phyloP scores from a whole-genome alignment of 2,113 vertebrate species.

The Scomber scombrus region DNA sequence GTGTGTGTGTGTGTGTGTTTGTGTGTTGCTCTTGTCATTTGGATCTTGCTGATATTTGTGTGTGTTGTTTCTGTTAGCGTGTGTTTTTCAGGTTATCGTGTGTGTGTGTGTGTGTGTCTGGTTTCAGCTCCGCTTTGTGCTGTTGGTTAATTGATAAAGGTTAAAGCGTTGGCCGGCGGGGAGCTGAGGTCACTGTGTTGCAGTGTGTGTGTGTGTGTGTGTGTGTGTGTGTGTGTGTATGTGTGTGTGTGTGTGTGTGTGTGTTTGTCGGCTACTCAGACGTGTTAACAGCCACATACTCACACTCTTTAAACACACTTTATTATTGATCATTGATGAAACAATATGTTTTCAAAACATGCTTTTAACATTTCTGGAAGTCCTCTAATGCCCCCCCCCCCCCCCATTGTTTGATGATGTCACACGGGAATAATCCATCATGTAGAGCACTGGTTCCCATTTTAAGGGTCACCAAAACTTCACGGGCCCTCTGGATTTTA shows the following conservation, averaged over 20 bases:
- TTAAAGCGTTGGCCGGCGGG: slow-evolving; percentile 65
- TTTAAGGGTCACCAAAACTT: too few species aligned
- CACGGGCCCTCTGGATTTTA: too few species aligned
- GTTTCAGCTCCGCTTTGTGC: slow-evolving; percentile 76
- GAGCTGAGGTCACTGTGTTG: slow-evolving; percentile 58
- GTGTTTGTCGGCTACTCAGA: background rate
- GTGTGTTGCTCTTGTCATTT: slow-evolving; percentile 7
- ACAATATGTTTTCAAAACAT: too few species aligned
- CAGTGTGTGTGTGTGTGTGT: background rate
- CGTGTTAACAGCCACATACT: background rate
- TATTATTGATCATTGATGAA: background rate
- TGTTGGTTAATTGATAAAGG: slow-evolving; percentile 83
- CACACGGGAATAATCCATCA: too few species aligned
- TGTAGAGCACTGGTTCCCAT: too few species aligned
- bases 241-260: slow-evolving; percentile 4
- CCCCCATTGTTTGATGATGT: too few species aligned
- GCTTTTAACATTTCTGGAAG: too few species aligned
- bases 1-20: slow-evolving; percentile 19
- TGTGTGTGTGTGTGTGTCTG: slow-evolving; percentile 58
- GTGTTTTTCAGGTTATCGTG: slow-evolving; percentile 29
- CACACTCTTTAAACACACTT: slow-evolving; percentile 11
- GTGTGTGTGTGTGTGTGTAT: background rate
- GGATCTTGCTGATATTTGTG: slow-evolving; percentile 21
- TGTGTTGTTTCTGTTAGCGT: slow-evolving; percentile 16
- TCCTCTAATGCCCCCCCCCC: too few species aligned